Conservation (phyloP, 2,797 vertebrate genomes). For the Prionace glauca region DNA sequence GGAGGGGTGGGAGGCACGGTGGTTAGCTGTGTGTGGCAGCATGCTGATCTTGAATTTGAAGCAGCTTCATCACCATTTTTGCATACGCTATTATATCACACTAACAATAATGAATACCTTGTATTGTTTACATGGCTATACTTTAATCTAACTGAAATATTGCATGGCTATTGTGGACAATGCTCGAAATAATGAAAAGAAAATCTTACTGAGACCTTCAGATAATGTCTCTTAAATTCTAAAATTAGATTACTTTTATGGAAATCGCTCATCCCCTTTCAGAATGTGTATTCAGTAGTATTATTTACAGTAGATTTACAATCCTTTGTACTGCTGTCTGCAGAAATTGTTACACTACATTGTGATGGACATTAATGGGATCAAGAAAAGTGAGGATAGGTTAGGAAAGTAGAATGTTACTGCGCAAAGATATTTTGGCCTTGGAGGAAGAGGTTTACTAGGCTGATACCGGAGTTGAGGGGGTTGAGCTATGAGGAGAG, state of each 20-base stretch:
- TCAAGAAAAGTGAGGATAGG: background rate
- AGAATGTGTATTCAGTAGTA: background rate
- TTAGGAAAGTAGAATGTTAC: background rate
- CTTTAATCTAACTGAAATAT: background rate
- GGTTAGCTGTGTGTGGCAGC: too few species aligned
- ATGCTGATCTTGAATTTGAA: background rate
- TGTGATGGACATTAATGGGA: background rate
- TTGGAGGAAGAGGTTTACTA: too few species aligned
- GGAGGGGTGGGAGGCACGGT: too few species aligned
- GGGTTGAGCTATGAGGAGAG: too few species aligned
- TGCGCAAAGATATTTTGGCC: too few species aligned
- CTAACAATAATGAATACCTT: too few species aligned
- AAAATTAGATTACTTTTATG: background rate
- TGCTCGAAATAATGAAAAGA: background rate
- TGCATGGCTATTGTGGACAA: background rate
- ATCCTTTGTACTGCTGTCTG: background rate
- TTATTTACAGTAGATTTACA: background rate
- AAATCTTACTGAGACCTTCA: background rate
- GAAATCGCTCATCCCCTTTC: background rate
- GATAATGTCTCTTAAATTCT: background rate
- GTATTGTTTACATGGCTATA: background rate
- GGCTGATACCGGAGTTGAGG: too few species aligned
- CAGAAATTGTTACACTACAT: background rate
- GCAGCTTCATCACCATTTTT: background rate
- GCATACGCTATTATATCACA: background rate